Percentiles rank a stretch among this genome's conserved stretches.
These are phyloP conservation scores for Onychomys torridus DNA, from an alignment of 2,797 vertebrate genomes.

Conservation along the genomic window DNA sequence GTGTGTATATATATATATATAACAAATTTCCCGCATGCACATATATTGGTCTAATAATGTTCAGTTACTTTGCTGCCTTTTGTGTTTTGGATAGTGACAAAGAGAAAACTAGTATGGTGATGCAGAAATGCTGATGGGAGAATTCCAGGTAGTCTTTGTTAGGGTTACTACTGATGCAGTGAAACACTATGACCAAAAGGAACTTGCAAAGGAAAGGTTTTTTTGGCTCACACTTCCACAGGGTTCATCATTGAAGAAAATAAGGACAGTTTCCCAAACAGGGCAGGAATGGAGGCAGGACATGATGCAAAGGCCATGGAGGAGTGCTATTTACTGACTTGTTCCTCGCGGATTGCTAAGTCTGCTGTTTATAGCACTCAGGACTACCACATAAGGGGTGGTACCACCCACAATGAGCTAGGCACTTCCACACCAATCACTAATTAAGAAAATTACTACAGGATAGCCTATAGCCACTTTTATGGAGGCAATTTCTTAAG, in stretches of 20 bases:
- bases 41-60: not conserved
- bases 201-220: not conserved
- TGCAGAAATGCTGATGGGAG: slow-evolving; percentile 8
- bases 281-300: not conserved
- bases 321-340: not conserved
- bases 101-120: slow-evolving; percentile 7
- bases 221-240: not conserved
- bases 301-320: not conserved
- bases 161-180: not conserved
- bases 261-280: not conserved
- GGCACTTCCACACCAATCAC: not conserved
- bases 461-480: not conserved
- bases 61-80: not conserved
- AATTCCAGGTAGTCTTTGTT: not conserved
- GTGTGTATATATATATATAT: too few species aligned
- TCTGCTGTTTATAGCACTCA: not conserved
- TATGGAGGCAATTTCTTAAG: not conserved
- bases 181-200: not conserved
- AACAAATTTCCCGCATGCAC: not conserved
- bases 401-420: not conserved
- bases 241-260: not conserved
- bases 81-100: not conserved
- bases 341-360: not conserved
- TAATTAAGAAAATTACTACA: not conserved
- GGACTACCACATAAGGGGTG: too few species aligned